Percentiles rank a stretch among this genome's conserved stretches.
Conservation (phyloP, 2,797 vertebrate genomes). For the Myotis myotis region DNA sequence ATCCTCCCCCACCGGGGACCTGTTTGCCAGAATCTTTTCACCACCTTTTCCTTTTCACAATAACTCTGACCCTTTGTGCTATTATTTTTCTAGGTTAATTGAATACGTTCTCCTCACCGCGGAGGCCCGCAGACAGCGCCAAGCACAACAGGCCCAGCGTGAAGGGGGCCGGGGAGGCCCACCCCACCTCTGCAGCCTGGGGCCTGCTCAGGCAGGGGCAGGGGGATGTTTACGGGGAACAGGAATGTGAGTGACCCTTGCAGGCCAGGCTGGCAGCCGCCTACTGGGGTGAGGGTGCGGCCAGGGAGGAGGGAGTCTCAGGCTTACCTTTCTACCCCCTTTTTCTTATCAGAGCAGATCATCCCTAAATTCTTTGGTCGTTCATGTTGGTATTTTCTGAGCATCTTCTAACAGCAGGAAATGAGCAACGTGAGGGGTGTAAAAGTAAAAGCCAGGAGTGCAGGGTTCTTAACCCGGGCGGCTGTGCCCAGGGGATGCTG, state of each 20-base stretch:
- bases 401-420: not conserved
- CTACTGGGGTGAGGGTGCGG: not conserved
- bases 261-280: not conserved
- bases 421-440: fast-evolving
- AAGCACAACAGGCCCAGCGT: constrained; percentile 76
- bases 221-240: not conserved
- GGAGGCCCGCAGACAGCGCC: constrained; percentile 51
- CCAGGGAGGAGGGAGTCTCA: not conserved
- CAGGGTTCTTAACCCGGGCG: not conserved
- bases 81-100: constrained; percentile 85
- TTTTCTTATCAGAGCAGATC: not conserved
- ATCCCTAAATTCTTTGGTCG: not conserved
- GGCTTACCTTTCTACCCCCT: no score
- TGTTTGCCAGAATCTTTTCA: constrained; percentile 79
- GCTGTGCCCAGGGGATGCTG: not conserved
- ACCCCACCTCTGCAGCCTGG: not conserved
- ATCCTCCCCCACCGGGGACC: not conserved
- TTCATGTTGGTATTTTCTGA: not conserved
- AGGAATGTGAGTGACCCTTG: not conserved
- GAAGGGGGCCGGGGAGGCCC: constrained; percentile 1
- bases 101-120: constrained; percentile 76
- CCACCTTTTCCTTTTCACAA: constrained; percentile 78
- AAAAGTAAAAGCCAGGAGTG: not conserved
- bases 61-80: constrained; percentile 80
- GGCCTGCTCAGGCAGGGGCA: not conserved